Percentiles rank a stretch among this genome's conserved stretches.
Evolutionary conservation across 2,888 invertebrate genomes (phyloP).

Genomic region (Gerris lacustris): DNA sequence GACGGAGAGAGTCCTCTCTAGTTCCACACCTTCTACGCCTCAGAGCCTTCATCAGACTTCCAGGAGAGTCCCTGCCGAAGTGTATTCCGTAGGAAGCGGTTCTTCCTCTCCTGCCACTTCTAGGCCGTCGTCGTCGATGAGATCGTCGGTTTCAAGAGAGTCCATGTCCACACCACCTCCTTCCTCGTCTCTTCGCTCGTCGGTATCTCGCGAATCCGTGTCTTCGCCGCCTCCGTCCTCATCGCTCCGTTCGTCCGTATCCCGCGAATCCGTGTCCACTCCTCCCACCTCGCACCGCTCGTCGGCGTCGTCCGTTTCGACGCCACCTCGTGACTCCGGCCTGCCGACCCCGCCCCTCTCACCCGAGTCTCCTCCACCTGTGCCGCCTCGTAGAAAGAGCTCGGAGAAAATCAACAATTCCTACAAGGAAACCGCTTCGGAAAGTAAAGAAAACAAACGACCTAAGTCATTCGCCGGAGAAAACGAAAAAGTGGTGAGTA

Average conservation of each 20-base stretch:
- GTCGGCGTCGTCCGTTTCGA: constrained; percentile 36
- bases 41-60: not conserved
- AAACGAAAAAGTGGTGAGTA: constrained; percentile 21
- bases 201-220: constrained; percentile 24
- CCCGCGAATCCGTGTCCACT: constrained; percentile 33
- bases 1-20: not conserved
- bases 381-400: constrained; percentile 32
- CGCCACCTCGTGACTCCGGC: not conserved
- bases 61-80: not conserved
- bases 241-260: constrained; percentile 28
- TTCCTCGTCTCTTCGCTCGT: constrained; percentile 25
- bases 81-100: not conserved
- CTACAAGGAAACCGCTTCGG: constrained; percentile 23
- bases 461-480: constrained; percentile 23
- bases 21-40: not conserved
- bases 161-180: constrained; percentile 23
- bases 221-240: constrained; percentile 30
- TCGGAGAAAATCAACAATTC: constrained; percentile 28
- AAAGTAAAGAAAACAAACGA: constrained; percentile 18
- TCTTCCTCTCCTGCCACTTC: constrained; percentile 17
- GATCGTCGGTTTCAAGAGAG: constrained; percentile 24
- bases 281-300: constrained; percentile 29
- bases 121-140: constrained; percentile 9
- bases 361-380: constrained; percentile 29
- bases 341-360: constrained; percentile 1